Conservation (phyloP, 2,888 invertebrate species). For the Plagodis dolabraria region DNA sequence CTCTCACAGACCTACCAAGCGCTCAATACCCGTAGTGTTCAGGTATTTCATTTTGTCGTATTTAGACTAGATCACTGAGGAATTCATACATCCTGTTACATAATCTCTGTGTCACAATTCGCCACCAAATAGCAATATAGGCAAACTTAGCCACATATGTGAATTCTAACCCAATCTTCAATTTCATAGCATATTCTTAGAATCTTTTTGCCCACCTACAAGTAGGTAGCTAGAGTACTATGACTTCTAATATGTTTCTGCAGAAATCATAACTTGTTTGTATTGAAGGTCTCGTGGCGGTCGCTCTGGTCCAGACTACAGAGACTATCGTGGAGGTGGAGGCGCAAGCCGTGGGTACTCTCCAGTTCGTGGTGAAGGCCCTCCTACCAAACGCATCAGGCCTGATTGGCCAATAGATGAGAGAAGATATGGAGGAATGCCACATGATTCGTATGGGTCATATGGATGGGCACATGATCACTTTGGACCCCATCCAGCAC, state of each 20-base stretch:
- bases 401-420: slow-evolving; percentile 87
- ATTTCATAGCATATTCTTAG: no score
- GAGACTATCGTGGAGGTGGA: slow-evolving; percentile 90
- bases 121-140: no score
- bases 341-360: slow-evolving; percentile 90
- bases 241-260: background rate
- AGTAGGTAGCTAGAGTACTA: no score
- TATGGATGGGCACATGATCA: slow-evolving; percentile 84
- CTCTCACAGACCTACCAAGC: slow-evolving; percentile 63
- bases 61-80: background rate
- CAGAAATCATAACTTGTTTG: background rate
- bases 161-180: no score
- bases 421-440: slow-evolving; percentile 79
- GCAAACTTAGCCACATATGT: no score
- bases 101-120: background rate
- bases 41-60: slow-evolving; percentile 54
- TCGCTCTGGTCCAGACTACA: slow-evolving; percentile 90
- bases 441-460: slow-evolving; percentile 80
- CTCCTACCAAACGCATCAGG: slow-evolving; percentile 91
- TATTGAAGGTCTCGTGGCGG: slow-evolving; percentile 82
- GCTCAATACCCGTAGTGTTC: slow-evolving; percentile 56
- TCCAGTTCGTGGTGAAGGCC: slow-evolving; percentile 90
- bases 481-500: slow-evolving; percentile 84
- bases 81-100: background rate
- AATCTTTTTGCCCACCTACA: no score